Base-by-base conservation (phyloP, 92 coral and sea anemone species). In the Phenganax subtilis region DNA sequence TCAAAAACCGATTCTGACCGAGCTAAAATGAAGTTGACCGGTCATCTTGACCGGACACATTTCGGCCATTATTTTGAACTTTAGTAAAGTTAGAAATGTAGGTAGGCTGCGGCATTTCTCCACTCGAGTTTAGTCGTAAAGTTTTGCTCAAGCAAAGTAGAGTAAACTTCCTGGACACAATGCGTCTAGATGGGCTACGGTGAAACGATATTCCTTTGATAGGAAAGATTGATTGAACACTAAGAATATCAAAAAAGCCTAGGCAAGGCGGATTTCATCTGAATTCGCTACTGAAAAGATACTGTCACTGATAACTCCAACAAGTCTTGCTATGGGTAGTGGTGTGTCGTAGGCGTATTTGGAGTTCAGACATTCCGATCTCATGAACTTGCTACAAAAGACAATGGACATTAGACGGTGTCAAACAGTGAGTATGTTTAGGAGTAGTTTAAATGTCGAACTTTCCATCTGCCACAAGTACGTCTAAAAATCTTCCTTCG, bases 311-410 rank as follows among this genome's bases (percentile, higher is more conserved):
- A 94, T 92, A 20, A 91, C 88, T 31, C 89, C 81, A 28, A 91
- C 98, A 6, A 94, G 91, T 83, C 98, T 91, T 84, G 98, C 87
- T 55, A 94, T 85, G 37, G 98, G 98, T 54, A 94, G 75, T 54
- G 89, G 87, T 79, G 94, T 92, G 80, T 92, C 90, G 71, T 90
- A 94, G 31, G 91, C 91, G 88, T 91, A 94, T 79, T 90, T 94
- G 14, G 98, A 94, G 72, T 91, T 88, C n/a, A 91, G 90, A 44
- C 98, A 94, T 77, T 94, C 98, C 57, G 85, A 87, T 80, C 98
- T 86, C 98, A 94, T 92, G 55, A 94, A 92, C 82, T 94, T 94
- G 80, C 98, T 94, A 81, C 11, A 89, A 78, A 60, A 77, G 77
- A 63, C 51, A 37, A 37, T 37, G 47, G 2, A 2, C 47, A 20